Percentiles rank a stretch among this genome's conserved stretches.
phyloP scores from a whole-genome alignment of 2,888 invertebrate genomes.

The Hololepta plana region DNA sequence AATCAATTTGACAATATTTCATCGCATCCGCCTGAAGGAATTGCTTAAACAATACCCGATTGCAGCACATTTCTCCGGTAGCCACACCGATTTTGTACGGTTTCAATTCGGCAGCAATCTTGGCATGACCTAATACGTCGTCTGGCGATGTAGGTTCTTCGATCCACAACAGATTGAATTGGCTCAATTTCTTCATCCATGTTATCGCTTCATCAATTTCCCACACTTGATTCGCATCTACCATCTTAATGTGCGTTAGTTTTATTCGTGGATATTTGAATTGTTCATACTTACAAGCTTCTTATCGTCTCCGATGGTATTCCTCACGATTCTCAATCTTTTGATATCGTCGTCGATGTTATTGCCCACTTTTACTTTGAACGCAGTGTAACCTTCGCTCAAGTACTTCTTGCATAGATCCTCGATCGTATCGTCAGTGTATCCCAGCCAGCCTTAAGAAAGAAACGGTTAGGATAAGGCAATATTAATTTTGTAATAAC shows the following conservation, averaged over 20 bases:
- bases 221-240: constrained; percentile 84
- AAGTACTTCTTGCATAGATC: constrained; percentile 54
- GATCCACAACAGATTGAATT: constrained; percentile 68
- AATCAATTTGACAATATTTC: constrained; percentile 81
- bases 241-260: constrained; percentile 38
- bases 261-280: constrained; percentile 2
- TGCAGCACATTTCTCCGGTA: constrained; percentile 84
- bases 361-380: constrained; percentile 83
- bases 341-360: constrained; percentile 58
- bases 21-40: constrained; percentile 64
- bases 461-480: constrained; percentile 4
- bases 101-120: constrained; percentile 40
- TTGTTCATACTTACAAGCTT: constrained; percentile 36
- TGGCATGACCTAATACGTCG: constrained; percentile 72
- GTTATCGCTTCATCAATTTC: constrained; percentile 67
- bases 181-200: constrained; percentile 64
- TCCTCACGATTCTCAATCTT: constrained; percentile 53
- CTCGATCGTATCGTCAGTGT: constrained; percentile 55
- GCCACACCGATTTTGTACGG: constrained; percentile 71
- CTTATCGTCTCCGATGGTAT: constrained; percentile 57
- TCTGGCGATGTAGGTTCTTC: constrained; percentile 90
- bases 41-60: constrained; percentile 84
- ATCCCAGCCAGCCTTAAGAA: constrained; percentile 70
- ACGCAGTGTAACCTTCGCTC: constrained; percentile 56
- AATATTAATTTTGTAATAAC: constrained; percentile 11